Base-by-base conservation (phyloP, 2,797 vertebrate genomes). In the Odontamblyopus rebecca region DNA sequence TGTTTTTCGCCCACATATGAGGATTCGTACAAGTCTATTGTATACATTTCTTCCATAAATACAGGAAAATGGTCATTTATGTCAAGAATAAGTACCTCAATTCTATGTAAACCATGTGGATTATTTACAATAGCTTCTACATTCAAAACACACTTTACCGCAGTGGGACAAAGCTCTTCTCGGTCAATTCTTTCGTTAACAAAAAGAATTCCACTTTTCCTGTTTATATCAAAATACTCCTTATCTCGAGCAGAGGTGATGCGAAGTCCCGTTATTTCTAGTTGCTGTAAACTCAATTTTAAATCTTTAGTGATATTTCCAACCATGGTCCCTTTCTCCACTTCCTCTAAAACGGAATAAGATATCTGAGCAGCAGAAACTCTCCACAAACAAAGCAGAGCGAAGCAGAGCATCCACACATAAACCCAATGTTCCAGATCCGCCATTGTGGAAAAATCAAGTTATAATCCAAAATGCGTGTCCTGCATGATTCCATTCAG, bases 291-390 rank as follows among this genome's bases (percentile, higher is more conserved):
- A 69, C 85, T 83, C 0, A 94, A 19, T 3, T 91, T 91, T 4
- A 93, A 80, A 81, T 94, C 93, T 78, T 92, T 92, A 1, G 92
- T 89, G 15, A 94, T 79, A 77, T 93, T 92, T 5, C 93, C 93
- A 64, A 95, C 89, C 19, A 92, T 82, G 6, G 93, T 90, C 64
- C 92, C 94, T 85, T 89, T 91, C 77, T 91, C 89, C 77, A 82
- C 85, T 75, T 95, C 95, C 86, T 95, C 94, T 4, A 86, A 86
- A 76, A 95, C 85, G 8, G 90, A 89, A 85, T 94, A 96, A 0
- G 88, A 89, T 44, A 94, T 80, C 53, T 91, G 93, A 13, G 62
- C 62, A 44, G 77, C 90, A 23, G 89, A 93, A 69, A 86, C 82
- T 74, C 89, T 89, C 74, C 88, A 85, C 16, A 90, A 76, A 82